Conservation (phyloP, 2,797 vertebrate species). For the Pygocentrus nattereri region DNA sequence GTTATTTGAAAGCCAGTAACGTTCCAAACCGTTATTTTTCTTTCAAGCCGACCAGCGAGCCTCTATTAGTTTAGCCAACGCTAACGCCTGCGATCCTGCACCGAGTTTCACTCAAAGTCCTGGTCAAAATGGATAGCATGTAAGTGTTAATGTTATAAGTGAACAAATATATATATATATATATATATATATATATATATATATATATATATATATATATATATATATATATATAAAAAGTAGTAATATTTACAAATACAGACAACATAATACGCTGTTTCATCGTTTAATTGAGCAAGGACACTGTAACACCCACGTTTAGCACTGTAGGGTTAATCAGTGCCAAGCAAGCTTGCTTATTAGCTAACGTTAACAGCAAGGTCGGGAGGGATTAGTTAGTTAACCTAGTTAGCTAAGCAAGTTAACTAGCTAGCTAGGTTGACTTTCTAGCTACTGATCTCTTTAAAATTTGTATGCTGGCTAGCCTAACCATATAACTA, state of each 20-base stretch:
- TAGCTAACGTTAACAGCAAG: not conserved
- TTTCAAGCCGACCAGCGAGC: not conserved
- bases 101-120: not conserved
- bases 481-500: no score
- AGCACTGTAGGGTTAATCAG: no score
- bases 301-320: not conserved
- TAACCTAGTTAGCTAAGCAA: no score
- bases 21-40: not conserved
- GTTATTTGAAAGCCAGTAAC: not conserved
- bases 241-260: not conserved
- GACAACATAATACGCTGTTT: not conserved
- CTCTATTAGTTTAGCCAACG: no score
- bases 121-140: not conserved
- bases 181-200: no score
- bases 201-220: no score
- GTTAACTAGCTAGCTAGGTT: not conserved
- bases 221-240: no score
- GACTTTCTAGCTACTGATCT: no score
- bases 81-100: not conserved
- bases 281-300: not conserved
- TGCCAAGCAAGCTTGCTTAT: not conserved
- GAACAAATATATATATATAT: not conserved
- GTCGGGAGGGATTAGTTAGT: not conserved
- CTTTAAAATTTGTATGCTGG: no score
- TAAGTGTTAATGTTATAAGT: not conserved